phyloP scores from a whole-genome alignment of 2,888 invertebrate species.

The Mimas tiliae region DNA sequence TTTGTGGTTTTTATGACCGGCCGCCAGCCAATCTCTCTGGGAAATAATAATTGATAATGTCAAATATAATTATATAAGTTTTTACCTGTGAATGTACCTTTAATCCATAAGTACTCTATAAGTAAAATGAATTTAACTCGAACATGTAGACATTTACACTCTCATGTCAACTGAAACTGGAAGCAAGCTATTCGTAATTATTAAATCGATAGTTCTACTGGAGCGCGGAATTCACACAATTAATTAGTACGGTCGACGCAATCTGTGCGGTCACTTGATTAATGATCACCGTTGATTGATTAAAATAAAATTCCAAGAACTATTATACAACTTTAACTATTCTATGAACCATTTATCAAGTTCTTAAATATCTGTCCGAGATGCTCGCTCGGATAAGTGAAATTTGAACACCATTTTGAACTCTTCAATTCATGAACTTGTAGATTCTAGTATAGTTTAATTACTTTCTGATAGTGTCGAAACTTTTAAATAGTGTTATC shows the following conservation, averaged over 20 bases:
- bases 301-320: constrained; percentile 37
- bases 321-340: constrained; percentile 34
- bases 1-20: no score
- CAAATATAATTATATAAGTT: no score
- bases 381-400: neutral
- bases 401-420: constrained; percentile 14
- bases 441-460: neutral
- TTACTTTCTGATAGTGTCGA: neutral
- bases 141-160: neutral
- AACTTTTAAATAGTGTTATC: neutral
- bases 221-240: constrained; percentile 40
- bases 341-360: constrained; percentile 31
- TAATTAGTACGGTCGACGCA: constrained; percentile 47
- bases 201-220: constrained; percentile 29
- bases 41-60: no score
- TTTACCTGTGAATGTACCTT: neutral
- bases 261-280: constrained; percentile 49
- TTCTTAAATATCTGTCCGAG: constrained; percentile 16
- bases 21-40: no score
- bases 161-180: neutral
- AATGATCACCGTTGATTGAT: constrained; percentile 50
- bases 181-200: constrained; percentile 13
- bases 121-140: neutral
- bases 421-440: constrained; percentile 4
- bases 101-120: neutral